Conservation (phyloP, 2,797 vertebrate species). For the Epinephelus malabaricus region DNA sequence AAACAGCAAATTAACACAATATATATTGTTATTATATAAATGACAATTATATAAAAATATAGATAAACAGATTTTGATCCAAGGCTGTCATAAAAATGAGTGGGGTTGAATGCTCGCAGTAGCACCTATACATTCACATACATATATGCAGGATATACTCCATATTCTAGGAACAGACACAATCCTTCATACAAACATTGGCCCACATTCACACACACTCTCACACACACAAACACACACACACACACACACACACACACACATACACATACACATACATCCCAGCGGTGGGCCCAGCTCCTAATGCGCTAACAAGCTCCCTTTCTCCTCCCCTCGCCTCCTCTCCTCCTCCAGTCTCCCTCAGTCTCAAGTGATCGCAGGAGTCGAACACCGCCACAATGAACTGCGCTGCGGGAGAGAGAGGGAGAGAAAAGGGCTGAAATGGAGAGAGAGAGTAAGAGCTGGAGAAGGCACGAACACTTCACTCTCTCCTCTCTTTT, state of each 20-base stretch:
- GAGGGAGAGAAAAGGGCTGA: constrained; percentile 69
- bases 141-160: background rate
- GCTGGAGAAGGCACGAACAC: constrained; percentile 89
- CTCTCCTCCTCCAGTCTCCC: constrained; percentile 91
- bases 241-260: no score
- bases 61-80: background rate
- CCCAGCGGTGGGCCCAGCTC: constrained; percentile 79
- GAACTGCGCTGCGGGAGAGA: constrained; percentile 92
- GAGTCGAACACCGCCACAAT: constrained; percentile 95
- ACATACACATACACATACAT: constrained; percentile 38
- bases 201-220: background rate
- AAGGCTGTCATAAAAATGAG: background rate
- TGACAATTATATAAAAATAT: background rate
- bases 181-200: constrained; percentile 6
- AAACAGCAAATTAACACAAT: background rate
- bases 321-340: constrained; percentile 92
- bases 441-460: constrained; percentile 80
- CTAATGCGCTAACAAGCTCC: constrained; percentile 98
- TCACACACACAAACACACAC: constrained; percentile 28
- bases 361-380: constrained; percentile 90
- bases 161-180: constrained; percentile 6
- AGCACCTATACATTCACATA: background rate
- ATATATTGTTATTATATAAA: background rate
- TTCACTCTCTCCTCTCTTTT: constrained; percentile 89
- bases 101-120: background rate